Base-by-base conservation (phyloP, 1,140 invertebrate genomes). In the Macrosteles quadrilineatus region DNA sequence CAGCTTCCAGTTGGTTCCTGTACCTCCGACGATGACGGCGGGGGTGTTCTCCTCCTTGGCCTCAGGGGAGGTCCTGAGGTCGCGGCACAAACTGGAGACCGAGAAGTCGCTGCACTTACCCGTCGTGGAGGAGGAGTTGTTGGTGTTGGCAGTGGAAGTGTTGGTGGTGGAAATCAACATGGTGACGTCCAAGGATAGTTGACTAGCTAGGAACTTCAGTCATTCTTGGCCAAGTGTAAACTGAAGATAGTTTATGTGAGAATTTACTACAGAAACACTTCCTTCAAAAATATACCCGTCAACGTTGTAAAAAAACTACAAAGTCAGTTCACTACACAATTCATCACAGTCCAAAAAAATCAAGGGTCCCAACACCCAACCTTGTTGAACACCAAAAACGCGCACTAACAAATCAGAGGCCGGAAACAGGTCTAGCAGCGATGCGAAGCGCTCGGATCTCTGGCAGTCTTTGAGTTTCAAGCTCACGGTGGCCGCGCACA, bases 31-130 rank as follows among this genome's bases (percentile, higher is more conserved):
- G 11, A 74, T 69, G 1, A 74, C 72, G 1, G 73, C 73, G 3
- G 73, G 71, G 55, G 66, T 70, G 9, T 40, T 50, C 11, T 68
- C 67, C 4, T 50, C 55, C 31, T 66, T 57, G 2, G 23, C 45
- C 30, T 63, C 62, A 21, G 72, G 72, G 21, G 72, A 73, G 12
- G 53, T 73, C 29, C 73, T 75, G 36, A 75, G 63, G 62, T 75
- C 74, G 19, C 68, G 47, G 14, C 72, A 73, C 17, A 75, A 53
- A 27, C 72, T 73, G 14, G 74, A 75, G 9, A 75, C 74, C 1
- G 72, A 73, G 53, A 75, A 75, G 66, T 75, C 74, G 36, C 73
- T 75, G 17, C 74, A 75, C 27, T 75, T 75, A 11, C 31, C 65
- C 11, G 65, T 63, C 29, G 31, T 71, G 17, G 14, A 30, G 21